These are phyloP conservation scores for Plecotus auritus DNA, from an alignment of 2,113 vertebrate species.

Conservation along the genomic window DNA sequence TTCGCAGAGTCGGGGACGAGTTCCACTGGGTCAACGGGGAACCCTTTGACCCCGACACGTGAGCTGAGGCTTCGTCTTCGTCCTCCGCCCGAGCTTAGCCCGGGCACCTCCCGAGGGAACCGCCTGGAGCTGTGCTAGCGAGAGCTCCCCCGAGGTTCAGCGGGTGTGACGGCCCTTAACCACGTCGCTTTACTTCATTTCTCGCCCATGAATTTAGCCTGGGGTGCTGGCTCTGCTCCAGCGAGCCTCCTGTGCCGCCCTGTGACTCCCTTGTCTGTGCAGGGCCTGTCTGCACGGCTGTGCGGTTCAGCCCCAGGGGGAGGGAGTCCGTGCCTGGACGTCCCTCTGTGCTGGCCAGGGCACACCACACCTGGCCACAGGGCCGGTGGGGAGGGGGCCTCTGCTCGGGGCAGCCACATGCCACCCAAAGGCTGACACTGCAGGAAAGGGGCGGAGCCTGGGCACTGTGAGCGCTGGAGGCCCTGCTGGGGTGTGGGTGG, in stretches of 20 bases:
- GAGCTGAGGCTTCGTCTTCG: conserved; percentile 40
- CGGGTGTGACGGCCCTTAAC: fast-evolving
- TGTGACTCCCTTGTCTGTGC: fast-evolving
- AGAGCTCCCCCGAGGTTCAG: neutral
- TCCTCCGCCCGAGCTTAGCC: neutral
- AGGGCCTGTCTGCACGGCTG: fast-evolving
- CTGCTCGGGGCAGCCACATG: fast-evolving
- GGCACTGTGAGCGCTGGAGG: fast-evolving
- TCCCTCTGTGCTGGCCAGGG: neutral
- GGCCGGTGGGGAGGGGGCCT: neutral
- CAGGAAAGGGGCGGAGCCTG: neutral
- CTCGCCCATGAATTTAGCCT: neutral
- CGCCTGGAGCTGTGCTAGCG: neutral
- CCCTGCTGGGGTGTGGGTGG: too few species aligned
- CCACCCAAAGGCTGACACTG: fast-evolving
- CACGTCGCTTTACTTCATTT: neutral
- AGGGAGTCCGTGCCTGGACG: neutral
- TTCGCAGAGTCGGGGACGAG: conserved; percentile 72
- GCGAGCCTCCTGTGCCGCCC: neutral
- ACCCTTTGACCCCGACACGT: conserved; percentile 70
- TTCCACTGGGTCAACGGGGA: conserved; percentile 74
- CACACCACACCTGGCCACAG: neutral
- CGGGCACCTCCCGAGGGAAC: fast-evolving
- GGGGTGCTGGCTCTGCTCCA: neutral
- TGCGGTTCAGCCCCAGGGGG: neutral